Evolutionary conservation across 2,113 vertebrate genomes (phyloP).

Genomic region (Micromys minutus): DNA sequence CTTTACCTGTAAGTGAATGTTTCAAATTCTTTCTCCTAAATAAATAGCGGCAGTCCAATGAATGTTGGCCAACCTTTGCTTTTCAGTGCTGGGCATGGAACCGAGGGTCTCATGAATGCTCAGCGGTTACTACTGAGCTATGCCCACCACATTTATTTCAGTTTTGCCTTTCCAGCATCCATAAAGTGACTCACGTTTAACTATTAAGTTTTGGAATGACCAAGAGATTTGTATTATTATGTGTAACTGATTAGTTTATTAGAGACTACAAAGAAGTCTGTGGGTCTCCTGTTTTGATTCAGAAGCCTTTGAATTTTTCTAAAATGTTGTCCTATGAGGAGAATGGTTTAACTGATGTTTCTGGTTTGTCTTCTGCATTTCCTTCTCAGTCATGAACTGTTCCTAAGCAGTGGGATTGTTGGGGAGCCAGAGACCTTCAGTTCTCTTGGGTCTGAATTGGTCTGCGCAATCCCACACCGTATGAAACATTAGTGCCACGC

Average conservation of each 20-base stretch:
- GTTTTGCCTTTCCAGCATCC: background rate
- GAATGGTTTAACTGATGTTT: slow-evolving; percentile 53
- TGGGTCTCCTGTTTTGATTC: slow-evolving; percentile 27
- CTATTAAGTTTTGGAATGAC: slow-evolving; percentile 35
- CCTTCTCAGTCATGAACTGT: slow-evolving; percentile 28
- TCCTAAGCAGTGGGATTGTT: background rate
- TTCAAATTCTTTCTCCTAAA: slow-evolving; percentile 49
- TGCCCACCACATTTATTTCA: background rate
- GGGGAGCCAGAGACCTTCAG: slow-evolving; percentile 27
- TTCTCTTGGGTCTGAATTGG: slow-evolving; percentile 53
- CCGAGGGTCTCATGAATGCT: background rate
- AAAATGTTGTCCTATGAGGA: slow-evolving; percentile 40
- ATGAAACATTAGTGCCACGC: background rate
- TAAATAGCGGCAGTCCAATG: background rate
- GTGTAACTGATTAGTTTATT: slow-evolving; percentile 1
- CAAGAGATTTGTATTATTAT: slow-evolving; percentile 41
- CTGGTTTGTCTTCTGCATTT: slow-evolving; percentile 48
- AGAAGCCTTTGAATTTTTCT: slow-evolving; percentile 53
- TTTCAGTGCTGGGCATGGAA: background rate
- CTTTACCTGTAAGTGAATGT: slow-evolving; percentile 93
- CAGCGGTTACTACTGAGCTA: background rate
- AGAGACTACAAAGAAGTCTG: background rate
- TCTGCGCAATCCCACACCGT: slow-evolving; percentile 5
- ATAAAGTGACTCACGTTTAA: slow-evolving; percentile 33
- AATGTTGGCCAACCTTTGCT: background rate